Evolutionary conservation across 2,113 vertebrate genomes (phyloP), one percentile per base, ranked within the genome.

Genomic region (Perca flavescens): DNA sequence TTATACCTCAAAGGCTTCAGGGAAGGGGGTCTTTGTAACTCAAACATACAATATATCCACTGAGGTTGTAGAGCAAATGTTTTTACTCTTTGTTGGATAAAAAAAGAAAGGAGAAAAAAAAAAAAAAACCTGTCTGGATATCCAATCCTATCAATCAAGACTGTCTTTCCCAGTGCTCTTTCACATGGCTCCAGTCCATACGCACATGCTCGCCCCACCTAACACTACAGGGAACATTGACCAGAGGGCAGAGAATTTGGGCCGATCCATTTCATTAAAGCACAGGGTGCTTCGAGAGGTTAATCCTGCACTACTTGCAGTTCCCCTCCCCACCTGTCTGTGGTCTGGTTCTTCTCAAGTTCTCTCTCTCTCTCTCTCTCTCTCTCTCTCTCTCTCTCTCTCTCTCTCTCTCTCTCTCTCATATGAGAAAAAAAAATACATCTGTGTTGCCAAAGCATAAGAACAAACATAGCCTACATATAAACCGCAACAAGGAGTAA

Each of bases 241-340:
- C 69, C 75, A 74, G 68, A 85, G 76, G 70, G 77, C 63, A 79
- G 49, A 67, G 47, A 76, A 72, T 84, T 61, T 65, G 74, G 61
- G 63, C 47, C 4, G 86, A 90, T 94, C 89, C 75, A 80, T 93
- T 94, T 91, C 65, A 85, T 82, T 88, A 84, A 88, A 90, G 86
- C 82, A 74, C 69, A 40, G 53, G 50, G 79, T 74, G 69, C 79
- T 77, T 43, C 49, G n/a, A 82, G 81, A 85, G 89, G 85, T 92
- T 93, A 92, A 92, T 93, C 89, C 86, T 84, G 80, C 82, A 81
- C 83, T 77, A 84, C 85, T 75, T 80, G 79, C 71, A 77, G 78
- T 88, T 92, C 93, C 89, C 61, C 68, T 34, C 62, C 46, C 58
- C 75, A 77, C 53, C 61, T 77, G 67, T 82, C 63, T 84, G 88